A percentile compares a stretch with the other conserved stretches of the same genome.
phyloP scores from a whole-genome alignment of 2,113 vertebrate species.

The Sardina pilchardus region DNA sequence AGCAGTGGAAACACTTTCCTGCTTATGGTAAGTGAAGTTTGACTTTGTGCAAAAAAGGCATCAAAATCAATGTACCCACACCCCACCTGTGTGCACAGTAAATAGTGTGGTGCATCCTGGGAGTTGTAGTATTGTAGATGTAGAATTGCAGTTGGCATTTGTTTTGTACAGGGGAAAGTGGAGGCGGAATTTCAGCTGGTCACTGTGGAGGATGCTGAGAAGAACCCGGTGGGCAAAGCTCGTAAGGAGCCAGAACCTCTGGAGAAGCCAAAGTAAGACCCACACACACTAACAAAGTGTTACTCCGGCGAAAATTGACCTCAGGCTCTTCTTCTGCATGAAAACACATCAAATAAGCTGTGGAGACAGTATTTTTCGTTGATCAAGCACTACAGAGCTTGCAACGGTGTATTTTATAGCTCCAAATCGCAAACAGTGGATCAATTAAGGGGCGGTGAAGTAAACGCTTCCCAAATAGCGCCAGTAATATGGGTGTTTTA shows the following conservation, averaged over 20 bases:
- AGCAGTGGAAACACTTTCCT: constrained; percentile 76
- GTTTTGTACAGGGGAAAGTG: constrained; percentile 83
- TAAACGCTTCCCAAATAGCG: too few species aligned
- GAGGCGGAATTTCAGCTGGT: constrained; percentile 90
- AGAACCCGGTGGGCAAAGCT: constrained; percentile 81
- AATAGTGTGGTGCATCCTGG: neutral
- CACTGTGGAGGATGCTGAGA: constrained; percentile 84
- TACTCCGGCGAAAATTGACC: too few species aligned
- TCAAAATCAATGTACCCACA: neutral
- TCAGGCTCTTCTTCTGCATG: too few species aligned
- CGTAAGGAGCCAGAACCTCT: constrained; percentile 89
- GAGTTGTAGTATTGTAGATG: neutral
- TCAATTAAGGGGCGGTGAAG: too few species aligned
- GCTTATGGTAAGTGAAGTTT: constrained; percentile 72
- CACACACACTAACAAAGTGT: neutral
- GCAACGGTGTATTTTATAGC: too few species aligned
- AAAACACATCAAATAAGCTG: too few species aligned
- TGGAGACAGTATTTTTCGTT: too few species aligned
- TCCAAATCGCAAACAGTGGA: too few species aligned
- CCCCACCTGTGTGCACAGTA: neutral
- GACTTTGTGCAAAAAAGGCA: neutral
- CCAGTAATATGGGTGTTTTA: too few species aligned
- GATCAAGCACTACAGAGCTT: too few species aligned
- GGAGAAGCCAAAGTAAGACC: constrained; percentile 87
- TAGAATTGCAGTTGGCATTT: neutral